Evolutionary conservation across 2,888 invertebrate genomes (phyloP).

Genomic region (Monopis laevigella): DNA sequence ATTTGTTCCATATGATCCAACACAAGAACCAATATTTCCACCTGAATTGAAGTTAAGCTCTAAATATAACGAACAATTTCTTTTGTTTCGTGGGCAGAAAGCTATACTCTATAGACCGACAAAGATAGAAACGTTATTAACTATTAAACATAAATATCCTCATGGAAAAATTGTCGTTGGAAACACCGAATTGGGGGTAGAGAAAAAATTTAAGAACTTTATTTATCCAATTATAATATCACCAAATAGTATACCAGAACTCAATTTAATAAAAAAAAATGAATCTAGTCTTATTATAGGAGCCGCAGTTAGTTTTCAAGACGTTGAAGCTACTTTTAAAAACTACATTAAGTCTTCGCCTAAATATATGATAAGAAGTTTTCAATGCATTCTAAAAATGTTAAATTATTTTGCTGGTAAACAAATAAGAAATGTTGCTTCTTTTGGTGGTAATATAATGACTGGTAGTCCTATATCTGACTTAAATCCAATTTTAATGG

Average conservation of each 20-base stretch:
- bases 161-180: conserved; percentile 86
- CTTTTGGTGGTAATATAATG: conserved; percentile 92
- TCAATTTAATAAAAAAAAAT: conserved; percentile 66
- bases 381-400: conserved; percentile 80
- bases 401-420: conserved; percentile 94
- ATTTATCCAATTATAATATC: conserved; percentile 82
- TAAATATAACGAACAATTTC: conserved; percentile 72
- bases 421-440: conserved; percentile 94
- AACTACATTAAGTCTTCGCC: conserved; percentile 57
- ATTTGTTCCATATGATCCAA: conserved; percentile 78
- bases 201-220: conserved; percentile 87
- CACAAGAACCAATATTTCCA: conserved; percentile 93
- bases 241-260: conserved; percentile 74
- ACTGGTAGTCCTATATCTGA: conserved; percentile 97
- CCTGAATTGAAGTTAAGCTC: conserved; percentile 78
- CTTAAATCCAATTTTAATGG: conserved; percentile 90
- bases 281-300: conserved; percentile 76
- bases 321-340: conserved; percentile 70
- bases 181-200: conserved; percentile 92
- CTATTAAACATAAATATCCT: conserved; percentile 73
- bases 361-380: conserved; percentile 68
- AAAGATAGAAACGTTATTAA: conserved; percentile 70
- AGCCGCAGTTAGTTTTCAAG: conserved; percentile 79
- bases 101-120: conserved; percentile 82
- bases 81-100: conserved; percentile 70